Evolutionary conservation across 1,140 invertebrate genomes (phyloP).

Genomic region (Bombus balteatus): DNA sequence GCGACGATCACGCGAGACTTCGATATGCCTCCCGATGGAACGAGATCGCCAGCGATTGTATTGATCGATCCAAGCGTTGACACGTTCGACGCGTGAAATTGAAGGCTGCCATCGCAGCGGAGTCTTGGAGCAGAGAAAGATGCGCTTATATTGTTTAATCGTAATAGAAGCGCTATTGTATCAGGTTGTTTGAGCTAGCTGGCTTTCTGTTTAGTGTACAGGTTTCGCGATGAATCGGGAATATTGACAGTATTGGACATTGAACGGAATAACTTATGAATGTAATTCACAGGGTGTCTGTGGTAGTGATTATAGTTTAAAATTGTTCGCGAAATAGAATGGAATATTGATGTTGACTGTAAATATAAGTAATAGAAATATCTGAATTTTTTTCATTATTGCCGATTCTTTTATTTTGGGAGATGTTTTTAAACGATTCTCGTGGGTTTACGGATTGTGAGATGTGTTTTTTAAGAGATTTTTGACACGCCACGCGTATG

Average conservation of each 20-base stretch:
- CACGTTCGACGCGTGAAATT: slow-evolving; percentile 9
- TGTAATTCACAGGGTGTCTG: not conserved
- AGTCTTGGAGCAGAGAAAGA: not conserved
- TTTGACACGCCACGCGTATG: too few relatives aligned
- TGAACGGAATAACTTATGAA: not conserved
- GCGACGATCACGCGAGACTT: slow-evolving; percentile 6
- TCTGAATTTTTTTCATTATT: not conserved
- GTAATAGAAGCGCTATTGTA: slow-evolving; percentile 2
- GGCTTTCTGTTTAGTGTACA: not conserved
- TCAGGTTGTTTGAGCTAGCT: not conserved
- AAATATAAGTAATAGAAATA: not conserved
- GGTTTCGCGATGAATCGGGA: not conserved
- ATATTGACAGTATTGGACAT: not conserved
- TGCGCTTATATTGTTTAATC: slow-evolving; percentile 1
- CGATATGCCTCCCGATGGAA: slow-evolving; percentile 13
- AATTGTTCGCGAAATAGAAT: not conserved
- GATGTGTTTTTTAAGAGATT: too few relatives aligned
- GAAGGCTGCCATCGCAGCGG: not conserved
- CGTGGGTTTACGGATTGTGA: too few relatives aligned
- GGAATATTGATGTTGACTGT: not conserved
- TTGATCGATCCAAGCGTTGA: slow-evolving; percentile 6
- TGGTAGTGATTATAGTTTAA: not conserved
- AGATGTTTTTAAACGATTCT: not conserved
- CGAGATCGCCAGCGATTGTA: slow-evolving; percentile 15
- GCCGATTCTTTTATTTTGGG: not conserved